Evolutionary conservation across 2,888 invertebrate genomes (phyloP).

Genomic region (Mamestra brassicae): DNA sequence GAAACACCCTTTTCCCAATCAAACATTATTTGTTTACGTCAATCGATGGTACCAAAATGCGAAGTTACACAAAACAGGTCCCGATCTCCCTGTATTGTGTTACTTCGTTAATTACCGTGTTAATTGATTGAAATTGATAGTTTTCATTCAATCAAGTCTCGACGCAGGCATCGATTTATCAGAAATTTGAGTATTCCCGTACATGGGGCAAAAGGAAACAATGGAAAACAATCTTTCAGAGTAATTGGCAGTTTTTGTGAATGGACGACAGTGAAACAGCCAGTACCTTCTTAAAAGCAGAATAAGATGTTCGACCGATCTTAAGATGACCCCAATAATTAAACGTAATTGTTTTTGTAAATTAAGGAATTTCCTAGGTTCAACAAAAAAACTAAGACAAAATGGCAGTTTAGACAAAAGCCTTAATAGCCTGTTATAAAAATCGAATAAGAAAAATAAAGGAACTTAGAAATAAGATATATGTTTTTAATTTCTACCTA

Average conservation of each 20-base stretch:
- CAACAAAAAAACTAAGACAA: no score
- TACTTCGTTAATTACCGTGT: slow-evolving; percentile 51
- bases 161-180: slow-evolving; percentile 22
- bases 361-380: no score
- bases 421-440: no score
- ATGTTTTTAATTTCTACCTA: no score
- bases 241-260: slow-evolving; percentile 1
- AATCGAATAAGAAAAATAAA: no score
- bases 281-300: neutral
- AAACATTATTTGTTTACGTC: slow-evolving; percentile 6
- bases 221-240: neutral
- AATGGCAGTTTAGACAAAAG: no score
- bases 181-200: slow-evolving; percentile 12
- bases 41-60: slow-evolving; percentile 1
- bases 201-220: neutral
- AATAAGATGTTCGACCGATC: neutral
- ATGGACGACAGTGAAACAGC: neutral
- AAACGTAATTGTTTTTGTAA: no score
- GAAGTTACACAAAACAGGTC: slow-evolving; percentile 24
- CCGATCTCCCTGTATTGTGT: slow-evolving; percentile 31
- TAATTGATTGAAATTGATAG: slow-evolving; percentile 62
- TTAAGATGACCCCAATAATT: neutral
- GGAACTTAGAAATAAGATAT: no score
- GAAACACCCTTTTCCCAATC: neutral
- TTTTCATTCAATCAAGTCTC: slow-evolving; percentile 48